Evolutionary conservation across 2,113 vertebrate genomes (phyloP).

Genomic region (Engraulis encrasicolus): DNA sequence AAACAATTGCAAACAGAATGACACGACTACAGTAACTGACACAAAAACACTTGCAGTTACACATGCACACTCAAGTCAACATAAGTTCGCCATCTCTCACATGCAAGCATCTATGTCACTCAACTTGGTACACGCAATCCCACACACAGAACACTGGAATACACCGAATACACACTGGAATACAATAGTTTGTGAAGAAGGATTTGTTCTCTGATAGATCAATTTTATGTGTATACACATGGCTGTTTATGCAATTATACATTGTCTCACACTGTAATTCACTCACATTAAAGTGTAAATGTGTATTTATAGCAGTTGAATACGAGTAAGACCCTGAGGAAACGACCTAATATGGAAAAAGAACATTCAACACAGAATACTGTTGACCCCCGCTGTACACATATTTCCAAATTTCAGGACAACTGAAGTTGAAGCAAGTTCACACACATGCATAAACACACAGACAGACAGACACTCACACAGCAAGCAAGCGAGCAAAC

Average conservation of each 20-base stretch:
- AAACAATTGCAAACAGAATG: no score
- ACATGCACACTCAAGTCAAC: background rate
- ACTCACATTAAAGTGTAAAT: background rate
- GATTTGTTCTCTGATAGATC: no score
- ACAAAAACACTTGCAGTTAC: background rate
- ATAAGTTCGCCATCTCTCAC: background rate
- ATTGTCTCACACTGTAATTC: background rate
- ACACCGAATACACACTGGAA: no score
- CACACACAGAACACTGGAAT: no score
- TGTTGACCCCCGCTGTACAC: no score
- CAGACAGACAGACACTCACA: no score
- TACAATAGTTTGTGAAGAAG: background rate
- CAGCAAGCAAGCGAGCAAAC: no score
- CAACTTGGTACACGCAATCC: background rate
- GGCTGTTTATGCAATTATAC: background rate
- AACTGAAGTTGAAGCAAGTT: no score
- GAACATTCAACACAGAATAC: slow-evolving; percentile 15
- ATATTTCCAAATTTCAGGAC: no score
- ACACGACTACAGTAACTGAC: no score
- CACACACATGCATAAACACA: slow-evolving; percentile 25
- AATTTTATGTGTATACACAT: no score
- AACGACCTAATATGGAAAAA: background rate
- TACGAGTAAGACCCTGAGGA: background rate
- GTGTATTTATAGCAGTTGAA: background rate
- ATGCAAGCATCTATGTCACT: background rate